These are phyloP conservation scores for Branchipolynoe longqiensis DNA, from an alignment of 2,888 invertebrate genomes.

Conservation along the genomic window DNA sequence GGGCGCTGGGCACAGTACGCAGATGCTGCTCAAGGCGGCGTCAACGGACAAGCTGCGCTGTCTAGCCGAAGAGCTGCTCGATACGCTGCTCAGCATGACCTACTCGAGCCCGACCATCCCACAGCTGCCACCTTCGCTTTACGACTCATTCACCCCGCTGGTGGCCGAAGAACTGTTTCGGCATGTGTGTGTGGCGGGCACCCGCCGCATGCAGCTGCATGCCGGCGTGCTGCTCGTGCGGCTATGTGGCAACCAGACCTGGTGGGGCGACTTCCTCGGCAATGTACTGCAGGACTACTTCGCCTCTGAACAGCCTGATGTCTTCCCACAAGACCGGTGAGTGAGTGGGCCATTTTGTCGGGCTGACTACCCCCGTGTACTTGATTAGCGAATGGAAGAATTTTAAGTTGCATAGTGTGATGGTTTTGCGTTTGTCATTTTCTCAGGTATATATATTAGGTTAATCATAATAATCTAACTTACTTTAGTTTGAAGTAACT, in stretches of 20 bases:
- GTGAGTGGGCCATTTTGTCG: too few species aligned
- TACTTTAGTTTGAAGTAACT: too few species aligned
- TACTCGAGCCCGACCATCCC: slow-evolving; percentile 81
- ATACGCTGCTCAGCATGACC: slow-evolving; percentile 86
- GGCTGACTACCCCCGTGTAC: too few species aligned
- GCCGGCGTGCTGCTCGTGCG: slow-evolving; percentile 87
- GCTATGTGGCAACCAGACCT: slow-evolving; percentile 88
- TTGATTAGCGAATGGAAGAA: too few species aligned
- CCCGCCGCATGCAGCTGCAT: slow-evolving; percentile 87
- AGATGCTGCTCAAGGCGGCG: slow-evolving; percentile 83
- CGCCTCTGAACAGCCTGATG: slow-evolving; percentile 88
- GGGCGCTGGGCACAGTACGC: neutral
- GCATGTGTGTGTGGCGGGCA: slow-evolving; percentile 89
- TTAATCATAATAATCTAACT: too few species aligned
- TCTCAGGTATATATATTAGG: too few species aligned
- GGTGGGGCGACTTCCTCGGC: slow-evolving; percentile 96
- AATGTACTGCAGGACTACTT: slow-evolving; percentile 90
- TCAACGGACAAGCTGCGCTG: slow-evolving; percentile 92
- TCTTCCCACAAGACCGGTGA: slow-evolving; percentile 93
- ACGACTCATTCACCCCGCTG: slow-evolving; percentile 74
- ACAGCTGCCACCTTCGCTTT: slow-evolving; percentile 73
- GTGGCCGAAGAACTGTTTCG: slow-evolving; percentile 86
- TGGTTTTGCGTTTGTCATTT: too few species aligned
- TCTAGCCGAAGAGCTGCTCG: slow-evolving; percentile 90
- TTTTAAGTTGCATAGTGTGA: too few species aligned